A percentile compares a stretch with the other conserved stretches of the same genome.
phyloP scores from a whole-genome alignment of 2,888 invertebrate species.

The Leptinotarsa haldemani region DNA sequence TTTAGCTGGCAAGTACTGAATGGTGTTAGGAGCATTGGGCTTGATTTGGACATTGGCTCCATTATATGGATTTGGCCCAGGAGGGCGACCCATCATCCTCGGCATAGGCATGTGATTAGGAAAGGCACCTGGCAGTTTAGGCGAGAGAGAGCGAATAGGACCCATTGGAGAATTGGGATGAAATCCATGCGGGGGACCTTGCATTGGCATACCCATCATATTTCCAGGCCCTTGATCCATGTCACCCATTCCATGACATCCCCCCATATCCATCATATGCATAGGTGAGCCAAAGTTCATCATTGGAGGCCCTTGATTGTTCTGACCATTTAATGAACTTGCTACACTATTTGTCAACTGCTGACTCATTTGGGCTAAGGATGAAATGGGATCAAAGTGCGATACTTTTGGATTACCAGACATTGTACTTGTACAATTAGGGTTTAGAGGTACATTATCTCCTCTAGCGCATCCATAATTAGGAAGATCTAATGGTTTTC shows the following conservation, averaged over 20 bases:
- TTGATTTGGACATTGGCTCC: constrained; percentile 92
- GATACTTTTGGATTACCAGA: constrained; percentile 72
- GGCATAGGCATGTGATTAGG: constrained; percentile 67
- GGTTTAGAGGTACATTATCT: constrained; percentile 76
- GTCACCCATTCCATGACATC: constrained; percentile 63
- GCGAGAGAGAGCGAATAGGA: constrained; percentile 71
- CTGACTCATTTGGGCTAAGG: constrained; percentile 94
- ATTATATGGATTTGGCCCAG: constrained; percentile 72
- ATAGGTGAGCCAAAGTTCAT: constrained; percentile 70
- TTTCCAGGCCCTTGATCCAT: constrained; percentile 59
- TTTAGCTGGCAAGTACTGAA: constrained; percentile 96
- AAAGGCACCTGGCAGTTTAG: constrained; percentile 74
- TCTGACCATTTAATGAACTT: constrained; percentile 71
- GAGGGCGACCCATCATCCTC: constrained; percentile 76
- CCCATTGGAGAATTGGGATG: constrained; percentile 63
- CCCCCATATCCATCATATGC: constrained; percentile 66
- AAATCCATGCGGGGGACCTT: constrained; percentile 64
- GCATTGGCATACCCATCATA: constrained; percentile 64
- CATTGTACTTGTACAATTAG: constrained; percentile 71
- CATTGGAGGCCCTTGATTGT: constrained; percentile 66
- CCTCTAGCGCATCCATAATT: constrained; percentile 67
- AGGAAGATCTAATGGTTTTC: constrained; percentile 63
- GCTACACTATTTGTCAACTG: constrained; percentile 84
- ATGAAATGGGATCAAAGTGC: constrained; percentile 93
- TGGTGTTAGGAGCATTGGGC: constrained; percentile 96